Percentiles rank a stretch among this genome's conserved stretches.
phyloP scores from a whole-genome alignment of 2,888 invertebrate species.

The Cryptocephalus primarius region DNA sequence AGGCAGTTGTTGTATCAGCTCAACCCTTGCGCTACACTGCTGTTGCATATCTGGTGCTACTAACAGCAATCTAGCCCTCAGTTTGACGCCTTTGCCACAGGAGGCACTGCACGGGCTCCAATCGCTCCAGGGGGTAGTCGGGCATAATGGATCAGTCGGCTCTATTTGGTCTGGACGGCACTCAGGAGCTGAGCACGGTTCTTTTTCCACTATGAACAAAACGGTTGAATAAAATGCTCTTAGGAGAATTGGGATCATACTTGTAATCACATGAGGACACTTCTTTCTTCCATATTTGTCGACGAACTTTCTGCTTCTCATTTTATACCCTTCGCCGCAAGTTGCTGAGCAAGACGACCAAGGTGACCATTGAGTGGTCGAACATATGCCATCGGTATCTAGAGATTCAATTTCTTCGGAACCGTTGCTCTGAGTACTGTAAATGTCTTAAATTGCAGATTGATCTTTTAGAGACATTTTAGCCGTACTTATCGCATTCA shows the following conservation, averaged over 20 bases:
- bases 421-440: slow-evolving; percentile 17
- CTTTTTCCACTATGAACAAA: slow-evolving; percentile 54
- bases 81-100: slow-evolving; percentile 71
- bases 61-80: slow-evolving; percentile 59
- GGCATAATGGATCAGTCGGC: slow-evolving; percentile 51
- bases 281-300: slow-evolving; percentile 69
- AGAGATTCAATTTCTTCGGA: slow-evolving; percentile 23
- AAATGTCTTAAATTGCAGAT: not conserved
- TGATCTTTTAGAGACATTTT: not conserved
- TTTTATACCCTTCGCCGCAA: slow-evolving; percentile 70
- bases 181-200: slow-evolving; percentile 64
- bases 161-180: slow-evolving; percentile 36
- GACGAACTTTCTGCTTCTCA: slow-evolving; percentile 62
- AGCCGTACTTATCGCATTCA: slow-evolving; percentile 58
- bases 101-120: slow-evolving; percentile 88
- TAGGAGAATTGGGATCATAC: slow-evolving; percentile 27
- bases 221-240: not conserved
- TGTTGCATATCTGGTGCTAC: slow-evolving; percentile 54
- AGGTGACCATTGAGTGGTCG: slow-evolving; percentile 59
- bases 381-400: slow-evolving; percentile 46
- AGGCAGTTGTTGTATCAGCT: slow-evolving; percentile 64
- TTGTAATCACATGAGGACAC: slow-evolving; percentile 62
- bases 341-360: slow-evolving; percentile 84
- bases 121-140: slow-evolving; percentile 80
- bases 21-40: slow-evolving; percentile 55